These are phyloP conservation scores for Ophion slaviceki DNA, from an alignment of 2,888 invertebrate genomes.

Conservation along the genomic window DNA sequence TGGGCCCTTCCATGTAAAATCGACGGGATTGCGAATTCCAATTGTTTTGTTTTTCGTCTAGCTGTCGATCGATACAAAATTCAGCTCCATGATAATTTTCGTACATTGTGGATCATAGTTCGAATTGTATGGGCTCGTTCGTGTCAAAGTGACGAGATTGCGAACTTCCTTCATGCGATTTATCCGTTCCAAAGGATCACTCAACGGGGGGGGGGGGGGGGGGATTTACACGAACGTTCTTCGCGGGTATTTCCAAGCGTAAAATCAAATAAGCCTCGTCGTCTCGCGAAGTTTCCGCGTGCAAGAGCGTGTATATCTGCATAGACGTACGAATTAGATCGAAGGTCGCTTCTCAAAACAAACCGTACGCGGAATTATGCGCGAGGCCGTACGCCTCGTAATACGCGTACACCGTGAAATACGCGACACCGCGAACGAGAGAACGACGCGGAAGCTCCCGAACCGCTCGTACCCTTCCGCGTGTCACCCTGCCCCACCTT, in stretches of 20 bases:
- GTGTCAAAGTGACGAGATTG: too few relatives aligned
- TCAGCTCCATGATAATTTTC: neutral
- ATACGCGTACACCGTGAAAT: constrained; percentile 17
- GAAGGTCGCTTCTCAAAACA: constrained; percentile 9
- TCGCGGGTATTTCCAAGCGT: neutral
- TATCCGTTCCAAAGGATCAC: neutral
- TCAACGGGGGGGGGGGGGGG: too few relatives aligned
- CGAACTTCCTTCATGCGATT: neutral
- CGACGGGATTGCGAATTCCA: too few relatives aligned
- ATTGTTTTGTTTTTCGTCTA: too few relatives aligned
- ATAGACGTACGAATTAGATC: constrained; percentile 22
- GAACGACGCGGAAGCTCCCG: neutral
- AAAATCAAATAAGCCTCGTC: neutral
- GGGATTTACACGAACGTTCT: neutral
- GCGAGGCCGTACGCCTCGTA: constrained; percentile 26
- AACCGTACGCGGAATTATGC: constrained; percentile 22
- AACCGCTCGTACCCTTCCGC: neutral
- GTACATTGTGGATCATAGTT: neutral
- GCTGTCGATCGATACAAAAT: neutral
- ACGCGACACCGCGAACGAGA: constrained; percentile 22
- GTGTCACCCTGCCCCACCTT: constrained; percentile 18
- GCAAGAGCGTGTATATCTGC: constrained; percentile 1
- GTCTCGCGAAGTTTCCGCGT: neutral
- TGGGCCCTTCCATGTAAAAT: neutral
- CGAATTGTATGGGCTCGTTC: neutral